Percentiles rank a stretch among this genome's conserved stretches.
Conservation (phyloP, 2,113 vertebrate species). For the Hypanus sabinus region DNA sequence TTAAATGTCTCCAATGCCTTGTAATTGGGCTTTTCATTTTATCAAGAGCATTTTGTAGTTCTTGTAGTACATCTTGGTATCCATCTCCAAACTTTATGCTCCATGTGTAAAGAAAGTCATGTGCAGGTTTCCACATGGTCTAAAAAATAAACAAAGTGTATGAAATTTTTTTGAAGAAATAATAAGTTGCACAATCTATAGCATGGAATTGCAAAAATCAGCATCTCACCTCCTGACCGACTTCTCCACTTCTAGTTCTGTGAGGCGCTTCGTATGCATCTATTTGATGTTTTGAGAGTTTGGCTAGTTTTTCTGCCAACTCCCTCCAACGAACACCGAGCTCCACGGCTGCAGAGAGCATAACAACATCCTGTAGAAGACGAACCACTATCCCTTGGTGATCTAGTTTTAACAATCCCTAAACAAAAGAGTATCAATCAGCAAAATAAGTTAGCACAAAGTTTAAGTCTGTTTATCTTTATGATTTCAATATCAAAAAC, state of each 20-base stretch:
- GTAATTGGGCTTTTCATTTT: constrained; percentile 93
- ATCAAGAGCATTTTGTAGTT: constrained; percentile 81
- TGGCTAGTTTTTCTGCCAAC: constrained; percentile 72
- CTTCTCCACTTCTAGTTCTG: constrained; percentile 61
- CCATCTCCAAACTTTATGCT: constrained; percentile 73
- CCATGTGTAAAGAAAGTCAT: constrained; percentile 91
- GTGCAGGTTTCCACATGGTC: constrained; percentile 98
- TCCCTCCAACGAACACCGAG: constrained; percentile 82
- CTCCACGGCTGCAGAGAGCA: constrained; percentile 88
- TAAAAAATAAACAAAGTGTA: constrained; percentile 46
- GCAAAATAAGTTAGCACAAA: neutral
- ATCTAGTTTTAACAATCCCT: constrained; percentile 89
- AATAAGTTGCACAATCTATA: neutral
- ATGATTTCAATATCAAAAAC: neutral
- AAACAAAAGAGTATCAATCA: constrained; percentile 16
- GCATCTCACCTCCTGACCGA: constrained; percentile 64
- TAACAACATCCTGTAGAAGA: constrained; percentile 76
- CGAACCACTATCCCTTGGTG: constrained; percentile 70
- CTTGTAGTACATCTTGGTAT: constrained; percentile 83
- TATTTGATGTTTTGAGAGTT: constrained; percentile 77
- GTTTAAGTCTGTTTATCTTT: neutral
- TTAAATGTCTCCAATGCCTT: constrained; percentile 84
- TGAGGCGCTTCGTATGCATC: constrained; percentile 83
- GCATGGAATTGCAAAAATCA: neutral
- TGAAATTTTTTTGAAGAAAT: neutral